Evolutionary conservation across 2,888 invertebrate species (phyloP), one percentile per base, ranked within the genome.

Genomic region (Rotaria socialis): DNA sequence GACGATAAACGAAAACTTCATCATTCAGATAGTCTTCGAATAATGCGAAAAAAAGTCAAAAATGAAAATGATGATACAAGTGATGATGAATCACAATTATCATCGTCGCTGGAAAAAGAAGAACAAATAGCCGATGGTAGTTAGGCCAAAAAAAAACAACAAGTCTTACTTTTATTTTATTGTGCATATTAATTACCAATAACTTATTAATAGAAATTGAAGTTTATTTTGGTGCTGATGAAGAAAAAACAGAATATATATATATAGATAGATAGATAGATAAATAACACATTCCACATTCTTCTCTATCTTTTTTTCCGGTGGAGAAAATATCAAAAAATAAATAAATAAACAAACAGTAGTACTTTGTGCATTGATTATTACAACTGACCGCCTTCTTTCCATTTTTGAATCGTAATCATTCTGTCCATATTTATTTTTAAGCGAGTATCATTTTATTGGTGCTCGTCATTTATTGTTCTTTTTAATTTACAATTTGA

Each of bases 341-440:
- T 5, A 19, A 55, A 35, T 5, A 19, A 55, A 55, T 22, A 2
- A 22, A 55, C 19, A 55, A 55, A 22, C 35, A 67, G 67, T 67
- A 67, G 35, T 67, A 67, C 35, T 67, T 67, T 67, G 67, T 67
- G 67, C 67, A 67, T 67, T 67, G 67, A 67, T 67, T 67, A 16
- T 19, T 67, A 4, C 19, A 67, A 41, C 35, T 27, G 35, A 14
- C 35, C 27, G 35, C 2, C 35, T 67, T 35, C 6, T 0, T 55
- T 55, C 27, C 14, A 24, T 24, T 16, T 67, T 67, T 27, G 27
- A 67, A 19, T 67, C 24, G 67, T 35, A 67, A 67, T 67, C 35
- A 41, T 67, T 67, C 27, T 67, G 67, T 67, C 67, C 67, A 67
- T 67, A 67, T 67, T 67, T 67, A 67, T 67, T 67, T 67, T 67